Conservation (phyloP, 2,888 invertebrate species). For the Aphrophora alni region DNA sequence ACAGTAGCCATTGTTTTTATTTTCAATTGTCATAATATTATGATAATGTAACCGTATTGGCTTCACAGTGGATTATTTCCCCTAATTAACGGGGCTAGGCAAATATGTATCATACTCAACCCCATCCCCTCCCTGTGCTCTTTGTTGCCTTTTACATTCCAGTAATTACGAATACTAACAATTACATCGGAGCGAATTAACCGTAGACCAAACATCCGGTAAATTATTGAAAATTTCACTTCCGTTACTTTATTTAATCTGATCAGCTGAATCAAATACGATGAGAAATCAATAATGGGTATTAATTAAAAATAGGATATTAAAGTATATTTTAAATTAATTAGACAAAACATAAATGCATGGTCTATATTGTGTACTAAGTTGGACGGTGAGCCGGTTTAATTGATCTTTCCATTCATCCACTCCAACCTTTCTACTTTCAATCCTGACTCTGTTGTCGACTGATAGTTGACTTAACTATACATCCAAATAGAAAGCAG, state of each 20-base stretch:
- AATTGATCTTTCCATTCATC: too few relatives aligned
- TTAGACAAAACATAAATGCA: too few relatives aligned
- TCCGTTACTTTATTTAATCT: not conserved
- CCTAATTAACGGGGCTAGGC: not conserved
- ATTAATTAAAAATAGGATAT: too few relatives aligned
- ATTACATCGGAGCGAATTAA: not conserved
- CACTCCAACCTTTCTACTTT: too few relatives aligned
- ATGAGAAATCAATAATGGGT: too few relatives aligned
- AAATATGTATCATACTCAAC: not conserved
- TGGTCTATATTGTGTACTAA: too few relatives aligned
- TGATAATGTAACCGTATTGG: not conserved
- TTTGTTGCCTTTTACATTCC: not conserved
- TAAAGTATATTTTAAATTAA: too few relatives aligned
- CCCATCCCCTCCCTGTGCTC: not conserved
- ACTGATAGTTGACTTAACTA: too few relatives aligned
- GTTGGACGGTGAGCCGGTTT: too few relatives aligned
- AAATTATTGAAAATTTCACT: not conserved
- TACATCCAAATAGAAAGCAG: too few relatives aligned
- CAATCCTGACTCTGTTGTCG: too few relatives aligned
- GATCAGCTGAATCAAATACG: too few relatives aligned
- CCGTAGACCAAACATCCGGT: not conserved
- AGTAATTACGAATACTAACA: not conserved
- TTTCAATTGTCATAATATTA: constrained; percentile 2
- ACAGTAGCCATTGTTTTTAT: not conserved
- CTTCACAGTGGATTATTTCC: not conserved